Evolutionary conservation across 2,888 invertebrate species (phyloP), one percentile per base, ranked within the genome.

Genomic region (Uropetala carovei): DNA sequence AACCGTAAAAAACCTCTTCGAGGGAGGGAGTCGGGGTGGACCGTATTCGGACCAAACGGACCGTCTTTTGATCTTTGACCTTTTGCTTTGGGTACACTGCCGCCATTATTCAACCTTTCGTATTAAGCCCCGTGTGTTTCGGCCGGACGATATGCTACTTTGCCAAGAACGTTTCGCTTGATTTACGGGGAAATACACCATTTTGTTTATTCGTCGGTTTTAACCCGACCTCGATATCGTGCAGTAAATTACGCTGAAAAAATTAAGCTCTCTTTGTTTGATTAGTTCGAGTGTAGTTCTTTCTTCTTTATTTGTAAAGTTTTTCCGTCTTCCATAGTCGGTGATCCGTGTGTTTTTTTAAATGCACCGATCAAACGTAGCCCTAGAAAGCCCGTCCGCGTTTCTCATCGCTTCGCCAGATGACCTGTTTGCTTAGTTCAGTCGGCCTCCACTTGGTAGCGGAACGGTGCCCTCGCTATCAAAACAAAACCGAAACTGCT

Each of bases 31-130:
- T 5, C 43, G 43, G 5, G 43, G 43, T 43, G 5, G 43, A 43
- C 43, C 43, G 43, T 43, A 43, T 43, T 43, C 5, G 75, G 75
- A 27, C 22, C 22, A 75, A 75, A 75, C 27, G 27, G 75, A 75
- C 75, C 27, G 75, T 75, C 75, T 75, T 75, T 75, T 75, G 75
- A 75, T 75, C 75, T 75, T 75, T 75, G 75, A 75, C 75, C 75
- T 75, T 75, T 75, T 13, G 75, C 75, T 75, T 75, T 68, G 68
- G 68, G 22, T 68, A n/a, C 75, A 22, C 27, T 75, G 75, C 10
- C 75, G 75, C 27, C 75, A 75, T 75, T 75, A 75, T 27, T 75
- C 27, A 75, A 27, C 11, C 75, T 10, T n/a, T 22, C 75, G 75
- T 27, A 75, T 75, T 43, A 22, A 75, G 22, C 75, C 75, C 75